phyloP scores from a whole-genome alignment of 1,140 invertebrate species.

The Drosophila rhopaloa region DNA sequence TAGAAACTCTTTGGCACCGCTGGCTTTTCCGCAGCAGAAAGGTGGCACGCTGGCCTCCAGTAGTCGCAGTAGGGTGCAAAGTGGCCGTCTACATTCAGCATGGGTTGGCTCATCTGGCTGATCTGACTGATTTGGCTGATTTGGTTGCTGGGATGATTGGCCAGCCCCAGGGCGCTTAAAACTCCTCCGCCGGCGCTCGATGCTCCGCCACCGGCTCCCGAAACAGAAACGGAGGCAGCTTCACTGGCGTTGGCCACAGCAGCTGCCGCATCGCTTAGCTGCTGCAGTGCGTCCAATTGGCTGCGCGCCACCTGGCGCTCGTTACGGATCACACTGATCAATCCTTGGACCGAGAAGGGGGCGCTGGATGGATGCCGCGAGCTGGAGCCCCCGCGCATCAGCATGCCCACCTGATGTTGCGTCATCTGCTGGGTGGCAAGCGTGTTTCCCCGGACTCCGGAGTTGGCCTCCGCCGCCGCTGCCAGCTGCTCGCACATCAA shows the following conservation, averaged over 20 bases:
- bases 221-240: neutral
- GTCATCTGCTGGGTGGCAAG: slow-evolving; percentile 19
- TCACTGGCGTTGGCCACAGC: slow-evolving; percentile 26
- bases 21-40: slow-evolving; percentile 81
- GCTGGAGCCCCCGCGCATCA: slow-evolving; percentile 35
- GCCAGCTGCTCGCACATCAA: slow-evolving; percentile 70
- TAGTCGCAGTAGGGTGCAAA: slow-evolving; percentile 79
- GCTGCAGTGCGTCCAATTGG: slow-evolving; percentile 59
- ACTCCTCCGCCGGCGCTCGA: slow-evolving; percentile 19
- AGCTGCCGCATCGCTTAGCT: slow-evolving; percentile 50
- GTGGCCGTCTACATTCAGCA: slow-evolving; percentile 76
- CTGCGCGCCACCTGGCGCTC: slow-evolving; percentile 55
- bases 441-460: neutral
- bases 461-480: slow-evolving; percentile 36
- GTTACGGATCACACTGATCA: slow-evolving; percentile 71
- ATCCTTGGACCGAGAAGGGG: slow-evolving; percentile 62
- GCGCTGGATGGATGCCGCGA: slow-evolving; percentile 8
- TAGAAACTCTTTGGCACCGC: slow-evolving; percentile 91
- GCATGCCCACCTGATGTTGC: slow-evolving; percentile 50
- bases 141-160: slow-evolving; percentile 39
- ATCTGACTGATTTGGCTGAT: slow-evolving; percentile 44
- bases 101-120: slow-evolving; percentile 56
- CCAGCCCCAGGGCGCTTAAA: slow-evolving; percentile 12
- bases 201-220: neutral
- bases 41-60: slow-evolving; percentile 73